Base-by-base conservation (phyloP, 2,888 invertebrate species). In the Lordiphosa andalusiaca region DNA sequence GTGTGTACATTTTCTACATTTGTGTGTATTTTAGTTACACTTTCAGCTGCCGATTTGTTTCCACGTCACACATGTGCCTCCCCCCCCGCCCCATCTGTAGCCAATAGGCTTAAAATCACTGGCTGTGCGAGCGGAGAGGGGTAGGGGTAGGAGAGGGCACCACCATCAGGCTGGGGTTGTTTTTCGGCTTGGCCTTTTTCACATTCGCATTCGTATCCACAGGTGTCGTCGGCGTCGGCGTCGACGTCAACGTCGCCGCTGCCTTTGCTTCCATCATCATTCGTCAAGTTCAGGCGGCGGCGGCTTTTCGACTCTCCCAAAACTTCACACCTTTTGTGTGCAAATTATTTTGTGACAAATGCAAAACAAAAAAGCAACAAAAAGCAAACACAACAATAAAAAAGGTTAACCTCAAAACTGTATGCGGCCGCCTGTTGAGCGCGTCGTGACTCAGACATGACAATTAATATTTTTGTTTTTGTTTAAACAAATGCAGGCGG, bases 261-360 rank as follows among this genome's bases (percentile, higher is more conserved):
- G 48, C 19, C 23, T 37, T 38, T 38, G 48, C 21, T 37, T 12
- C 36, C 48, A 49, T 23, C 49, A 44, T 38, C 65, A 63, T 73
- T 56, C 65, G 75, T 74, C 82, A 77, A 78, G 76, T 78, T 82
- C 77, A 82, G 67, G 62, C 57, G 30, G 41, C 19, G 39, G 10
- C 10, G 4, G 39, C 19, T 40, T 40, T 40, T 40, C 10, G 12
- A 7, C 6, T 39, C 19, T 39, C 39, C 30, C 12, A 53, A 59
- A 49, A 55, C 64, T 75, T 77, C 51, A 69, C 77, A 77, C 80
- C 72, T 82, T 69, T 30, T 30, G 30, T 67, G 75, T 69, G 80
- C 82, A 78, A 77, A 82, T 77, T 78, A 72, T 81, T 81, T 65
- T 71, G 82, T 72, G 71, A 73, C 67, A 67, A 61, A 71, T 71